Base-by-base conservation (phyloP, 2,888 invertebrate genomes). In the Archips xylosteana region DNA sequence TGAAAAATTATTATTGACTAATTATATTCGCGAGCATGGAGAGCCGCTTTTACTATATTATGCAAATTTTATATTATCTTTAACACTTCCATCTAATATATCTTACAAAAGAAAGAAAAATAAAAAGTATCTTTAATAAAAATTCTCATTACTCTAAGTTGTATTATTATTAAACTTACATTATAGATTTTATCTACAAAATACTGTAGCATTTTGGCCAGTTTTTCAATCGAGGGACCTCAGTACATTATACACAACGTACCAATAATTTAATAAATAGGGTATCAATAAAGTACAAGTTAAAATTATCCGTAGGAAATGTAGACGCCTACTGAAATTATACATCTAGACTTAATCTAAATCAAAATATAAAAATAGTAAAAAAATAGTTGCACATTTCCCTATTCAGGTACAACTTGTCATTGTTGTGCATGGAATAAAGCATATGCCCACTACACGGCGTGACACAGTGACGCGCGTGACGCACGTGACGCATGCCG, bases 1-100 rank as follows among this genome's bases (percentile, higher is more conserved):
- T 96, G 96, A 96, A 96, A 97, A 96, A 96, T 96, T 97, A 92
- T 92, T 92, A 96, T 96, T 96, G 96, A 96, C 96, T 96, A 96
- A 94, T 96, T 95, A 94, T 95, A 95, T 95, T 95, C 90, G 96
- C 96, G 95, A 96, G 94, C 95, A 95, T 95, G 96, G 96, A 96
- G 95, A 93, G 95, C 96, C 96, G 95, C 95, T 95, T 95, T 95
- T 95, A 95, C 95, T 96, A 96, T 95, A 94, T 92, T 95, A 94
- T 94, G 95, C 95, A 95, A 95, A 95, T 95, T 95, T 95, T 95
- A 95, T 95, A 95, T 95, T 95, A 95, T 95, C 94, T 95, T 94
- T 93, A 93, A 94, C 93, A 93, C 92, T 93, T 94, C 91, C 93
- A 90, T 94, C 94, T 92, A 94, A 93, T 94, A 94, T 94, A 93